phyloP scores from a whole-genome alignment of 35 echinoderm and acorn worm species.

The Chiridota heheva region DNA sequence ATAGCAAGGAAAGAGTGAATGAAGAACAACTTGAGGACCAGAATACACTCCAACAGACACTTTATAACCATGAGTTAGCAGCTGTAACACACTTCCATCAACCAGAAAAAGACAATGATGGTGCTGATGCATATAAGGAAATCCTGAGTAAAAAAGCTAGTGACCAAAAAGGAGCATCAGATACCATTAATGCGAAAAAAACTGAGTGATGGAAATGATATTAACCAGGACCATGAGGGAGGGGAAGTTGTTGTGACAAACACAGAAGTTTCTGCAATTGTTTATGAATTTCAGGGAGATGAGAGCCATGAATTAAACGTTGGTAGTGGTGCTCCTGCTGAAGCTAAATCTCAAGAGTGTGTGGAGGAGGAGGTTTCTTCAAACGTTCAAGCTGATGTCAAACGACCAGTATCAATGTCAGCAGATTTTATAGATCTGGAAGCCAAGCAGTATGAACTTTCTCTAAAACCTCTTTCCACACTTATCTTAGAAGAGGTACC shows the following conservation, averaged over 20 bases:
- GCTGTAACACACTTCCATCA: too few relatives aligned
- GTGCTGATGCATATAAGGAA: too few relatives aligned
- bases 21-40: too few relatives aligned
- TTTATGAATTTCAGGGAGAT: neutral
- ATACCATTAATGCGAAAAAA: too few relatives aligned
- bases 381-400: too few relatives aligned
- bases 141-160: too few relatives aligned
- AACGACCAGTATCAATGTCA: conserved; percentile 32
- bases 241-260: neutral
- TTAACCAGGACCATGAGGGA: conserved; percentile 5
- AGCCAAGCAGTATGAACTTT: conserved; percentile 36
- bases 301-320: neutral
- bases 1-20: too few relatives aligned
- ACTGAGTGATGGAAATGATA: too few relatives aligned
- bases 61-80: too few relatives aligned
- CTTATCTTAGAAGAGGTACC: conserved; percentile 10
- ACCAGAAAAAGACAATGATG: too few relatives aligned
- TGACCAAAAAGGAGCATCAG: too few relatives aligned
- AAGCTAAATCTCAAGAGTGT: neutral
- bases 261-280: neutral
- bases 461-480: conserved; percentile 14
- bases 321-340: neutral
- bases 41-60: too few relatives aligned
- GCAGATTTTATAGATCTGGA: conserved; percentile 28
- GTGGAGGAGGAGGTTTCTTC: neutral